A percentile compares a stretch with the other conserved stretches of the same genome.
Evolutionary conservation across 2,797 vertebrate genomes (phyloP).

Genomic region (Rhinoraja longicauda): DNA sequence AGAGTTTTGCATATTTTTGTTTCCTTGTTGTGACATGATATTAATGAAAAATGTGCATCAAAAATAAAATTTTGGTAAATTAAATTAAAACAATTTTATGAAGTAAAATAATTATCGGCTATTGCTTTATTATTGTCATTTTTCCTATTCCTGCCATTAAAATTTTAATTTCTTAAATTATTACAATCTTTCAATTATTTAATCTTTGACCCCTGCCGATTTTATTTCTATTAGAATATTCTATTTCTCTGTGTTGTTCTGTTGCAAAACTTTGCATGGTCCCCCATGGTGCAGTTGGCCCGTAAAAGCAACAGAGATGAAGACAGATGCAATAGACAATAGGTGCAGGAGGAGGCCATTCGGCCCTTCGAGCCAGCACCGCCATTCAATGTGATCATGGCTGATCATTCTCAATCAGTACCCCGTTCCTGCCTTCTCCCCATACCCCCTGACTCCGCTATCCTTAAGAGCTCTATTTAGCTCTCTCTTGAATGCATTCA

Average conservation of each 20-base stretch:
- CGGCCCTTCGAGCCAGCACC: no score
- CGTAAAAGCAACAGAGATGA: neutral
- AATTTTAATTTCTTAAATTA: neutral
- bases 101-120: neutral
- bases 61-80: neutral
- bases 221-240: no score
- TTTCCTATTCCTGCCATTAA: neutral
- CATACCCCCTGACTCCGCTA: no score
- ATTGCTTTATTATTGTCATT: neutral
- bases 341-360: no score
- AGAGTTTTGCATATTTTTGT: neutral
- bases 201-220: neutral
- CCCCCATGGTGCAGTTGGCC: neutral
- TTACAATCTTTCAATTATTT: no score
- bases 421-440: no score
- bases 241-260: no score
- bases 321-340: neutral
- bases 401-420: no score
- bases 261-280: no score
- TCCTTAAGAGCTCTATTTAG: no score
- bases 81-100: neutral
- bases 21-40: neutral
- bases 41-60: neutral
- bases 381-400: no score
- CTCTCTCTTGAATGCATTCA: no score